phyloP scores from a whole-genome alignment of 2,113 vertebrate species.

The Ranitomeya variabilis region DNA sequence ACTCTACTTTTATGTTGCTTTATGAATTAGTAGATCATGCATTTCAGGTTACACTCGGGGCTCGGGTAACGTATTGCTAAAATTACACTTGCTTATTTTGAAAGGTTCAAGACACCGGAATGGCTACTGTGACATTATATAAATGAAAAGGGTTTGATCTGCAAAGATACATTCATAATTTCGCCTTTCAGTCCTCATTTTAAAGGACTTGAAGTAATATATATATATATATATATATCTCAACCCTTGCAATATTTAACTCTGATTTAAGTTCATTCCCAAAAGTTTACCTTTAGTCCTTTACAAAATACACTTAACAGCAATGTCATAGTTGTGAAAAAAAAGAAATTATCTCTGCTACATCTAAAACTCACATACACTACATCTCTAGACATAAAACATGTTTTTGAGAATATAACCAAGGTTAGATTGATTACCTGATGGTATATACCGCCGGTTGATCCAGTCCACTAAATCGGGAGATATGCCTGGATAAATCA shows the following conservation, averaged over 20 bases:
- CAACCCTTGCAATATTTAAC: neutral
- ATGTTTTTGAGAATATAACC: neutral
- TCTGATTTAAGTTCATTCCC: neutral
- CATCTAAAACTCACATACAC: neutral
- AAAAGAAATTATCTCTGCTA: neutral
- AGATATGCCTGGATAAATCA: conserved; percentile 71
- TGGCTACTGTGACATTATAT: neutral
- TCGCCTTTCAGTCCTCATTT: neutral
- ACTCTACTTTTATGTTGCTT: neutral
- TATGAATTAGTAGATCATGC: neutral
- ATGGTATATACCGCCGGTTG: conserved; percentile 73
- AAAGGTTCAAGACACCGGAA: neutral
- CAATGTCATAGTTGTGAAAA: neutral
- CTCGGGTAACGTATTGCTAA: neutral
- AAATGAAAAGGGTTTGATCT: neutral
- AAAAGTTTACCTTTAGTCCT: neutral
- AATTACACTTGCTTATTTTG: neutral
- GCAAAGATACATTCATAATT: neutral
- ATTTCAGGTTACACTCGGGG: neutral
- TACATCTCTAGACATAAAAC: neutral
- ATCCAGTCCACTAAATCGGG: conserved; percentile 72
- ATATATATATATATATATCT: neutral
- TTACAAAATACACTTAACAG: neutral
- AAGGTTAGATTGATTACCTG: conserved; percentile 74
- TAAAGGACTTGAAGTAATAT: neutral